phyloP scores from a whole-genome alignment of 2,888 invertebrate species.

The Anaspis maculata region DNA sequence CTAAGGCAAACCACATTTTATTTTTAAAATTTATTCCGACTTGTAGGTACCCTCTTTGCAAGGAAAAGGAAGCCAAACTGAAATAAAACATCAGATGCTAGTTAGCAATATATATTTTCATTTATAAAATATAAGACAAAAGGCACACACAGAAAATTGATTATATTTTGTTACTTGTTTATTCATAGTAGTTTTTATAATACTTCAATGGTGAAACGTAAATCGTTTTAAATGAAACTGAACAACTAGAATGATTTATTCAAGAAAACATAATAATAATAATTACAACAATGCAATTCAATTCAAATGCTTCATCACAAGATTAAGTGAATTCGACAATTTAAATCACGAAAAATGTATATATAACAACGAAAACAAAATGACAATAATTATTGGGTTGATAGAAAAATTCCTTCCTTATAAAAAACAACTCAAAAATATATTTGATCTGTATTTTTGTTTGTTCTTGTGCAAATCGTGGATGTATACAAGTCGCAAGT shows the following conservation, averaged over 20 bases:
- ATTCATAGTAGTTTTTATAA: constrained; percentile 11
- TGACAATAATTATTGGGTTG: no score
- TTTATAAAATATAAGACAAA: constrained; percentile 23
- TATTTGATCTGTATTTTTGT: no score
- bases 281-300: not conserved
- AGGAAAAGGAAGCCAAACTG: no score
- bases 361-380: not conserved
- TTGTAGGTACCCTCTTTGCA: no score
- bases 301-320: not conserved
- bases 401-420: no score
- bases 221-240: not conserved
- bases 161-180: constrained; percentile 17
- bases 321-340: not conserved
- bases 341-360: not conserved
- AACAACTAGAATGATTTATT: no score
- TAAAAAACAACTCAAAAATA: no score
- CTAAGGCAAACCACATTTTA: no score
- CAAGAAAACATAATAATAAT: not conserved
- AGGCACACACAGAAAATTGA: constrained; percentile 22
- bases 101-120: constrained; percentile 14
- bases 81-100: no score
- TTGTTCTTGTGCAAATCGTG: no score
- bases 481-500: constrained; percentile 10
- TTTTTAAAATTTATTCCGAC: no score
- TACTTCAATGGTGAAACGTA: constrained; percentile 9